Percentiles rank a stretch among this genome's conserved stretches.
Evolutionary conservation across 1,140 invertebrate species (phyloP).

Genomic region (Trichoplusia ni): DNA sequence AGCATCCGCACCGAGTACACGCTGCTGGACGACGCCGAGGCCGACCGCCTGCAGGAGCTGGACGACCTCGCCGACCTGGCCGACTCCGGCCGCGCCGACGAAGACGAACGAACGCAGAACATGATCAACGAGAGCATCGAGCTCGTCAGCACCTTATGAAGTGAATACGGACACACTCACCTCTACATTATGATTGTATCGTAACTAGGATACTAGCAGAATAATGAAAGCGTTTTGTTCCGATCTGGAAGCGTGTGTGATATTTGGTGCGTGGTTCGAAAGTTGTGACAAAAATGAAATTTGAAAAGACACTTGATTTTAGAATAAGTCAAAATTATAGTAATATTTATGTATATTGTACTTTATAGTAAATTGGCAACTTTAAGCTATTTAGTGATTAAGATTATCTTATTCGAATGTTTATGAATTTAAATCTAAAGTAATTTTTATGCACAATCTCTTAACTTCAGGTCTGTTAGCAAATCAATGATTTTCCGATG

Average conservation of each 20-base stretch:
- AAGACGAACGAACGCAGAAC: constrained; percentile 67
- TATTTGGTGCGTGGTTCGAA: constrained; percentile 16
- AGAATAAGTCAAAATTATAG: too few relatives aligned
- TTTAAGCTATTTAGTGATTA: background rate
- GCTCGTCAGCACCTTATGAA: constrained; percentile 69
- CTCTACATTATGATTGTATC: background rate
- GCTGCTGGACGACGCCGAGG: constrained; percentile 53
- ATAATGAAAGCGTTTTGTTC: background rate
- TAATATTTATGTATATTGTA: constrained; percentile 1
- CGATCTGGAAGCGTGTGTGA: constrained; percentile 23
- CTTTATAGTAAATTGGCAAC: background rate
- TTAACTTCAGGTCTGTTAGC: too few relatives aligned
- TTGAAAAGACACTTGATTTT: background rate
- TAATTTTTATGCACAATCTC: too few relatives aligned
- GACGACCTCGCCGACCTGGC: constrained; percentile 47
- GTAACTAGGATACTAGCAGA: background rate
- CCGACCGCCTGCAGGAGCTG: constrained; percentile 6
- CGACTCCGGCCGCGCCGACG: constrained; percentile 42
- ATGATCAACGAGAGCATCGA: constrained; percentile 73
- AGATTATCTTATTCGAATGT: background rate
- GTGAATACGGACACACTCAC: background rate
- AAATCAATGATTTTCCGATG: too few relatives aligned
- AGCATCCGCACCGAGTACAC: constrained; percentile 74
- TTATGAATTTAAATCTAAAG: background rate
- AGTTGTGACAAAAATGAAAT: constrained; percentile 1